Conservation (phyloP, 2,113 vertebrate species). For the Corythaeola cristata region DNA sequence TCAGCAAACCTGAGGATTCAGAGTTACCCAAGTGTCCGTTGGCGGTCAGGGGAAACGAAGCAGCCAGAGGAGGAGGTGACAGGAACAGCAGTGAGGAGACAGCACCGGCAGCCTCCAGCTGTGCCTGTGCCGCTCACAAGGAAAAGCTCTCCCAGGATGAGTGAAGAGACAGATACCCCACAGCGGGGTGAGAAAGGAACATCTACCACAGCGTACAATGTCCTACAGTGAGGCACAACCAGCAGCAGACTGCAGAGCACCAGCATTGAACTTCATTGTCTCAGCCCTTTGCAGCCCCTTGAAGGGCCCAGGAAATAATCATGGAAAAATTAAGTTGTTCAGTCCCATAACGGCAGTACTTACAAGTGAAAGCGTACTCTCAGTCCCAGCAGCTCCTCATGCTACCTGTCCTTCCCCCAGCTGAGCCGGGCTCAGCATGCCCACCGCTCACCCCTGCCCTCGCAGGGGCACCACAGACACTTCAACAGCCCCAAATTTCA, state of each 20-base stretch:
- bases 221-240: neutral
- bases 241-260: neutral
- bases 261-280: neutral
- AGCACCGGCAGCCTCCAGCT: neutral
- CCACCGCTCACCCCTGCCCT: neutral
- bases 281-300: neutral
- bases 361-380: neutral
- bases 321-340: neutral
- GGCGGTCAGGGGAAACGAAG: fast-evolving
- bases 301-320: neutral
- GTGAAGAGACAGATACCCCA: neutral
- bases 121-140: neutral
- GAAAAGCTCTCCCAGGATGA: neutral
- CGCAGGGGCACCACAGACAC: neutral
- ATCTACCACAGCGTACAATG: too few relatives aligned
- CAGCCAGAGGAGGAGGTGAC: neutral
- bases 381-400: neutral
- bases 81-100: neutral
- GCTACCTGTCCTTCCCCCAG: neutral
- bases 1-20: neutral
- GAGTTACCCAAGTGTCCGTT: neutral
- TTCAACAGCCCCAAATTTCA: neutral
- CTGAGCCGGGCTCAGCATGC: neutral
- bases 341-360: neutral
- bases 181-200: neutral